Percentiles rank a stretch among this genome's conserved stretches.
phyloP scores from a whole-genome alignment of 2,113 vertebrate genomes.

The Podocnemis expansa region DNA sequence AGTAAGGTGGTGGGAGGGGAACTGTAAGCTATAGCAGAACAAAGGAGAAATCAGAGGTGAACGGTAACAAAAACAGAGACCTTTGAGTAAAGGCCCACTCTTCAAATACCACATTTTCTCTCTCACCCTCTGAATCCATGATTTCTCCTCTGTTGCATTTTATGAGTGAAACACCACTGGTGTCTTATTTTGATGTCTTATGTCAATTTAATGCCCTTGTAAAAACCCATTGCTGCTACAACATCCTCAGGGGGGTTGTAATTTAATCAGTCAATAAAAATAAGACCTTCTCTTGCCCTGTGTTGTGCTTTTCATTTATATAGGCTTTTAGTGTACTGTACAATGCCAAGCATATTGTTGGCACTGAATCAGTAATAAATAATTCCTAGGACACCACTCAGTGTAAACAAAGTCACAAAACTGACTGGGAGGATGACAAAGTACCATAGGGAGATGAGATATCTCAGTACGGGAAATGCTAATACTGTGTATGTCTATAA shows the following conservation, averaged over 20 bases:
- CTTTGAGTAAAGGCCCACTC: background rate
- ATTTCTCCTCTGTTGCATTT: background rate
- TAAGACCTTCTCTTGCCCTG: background rate
- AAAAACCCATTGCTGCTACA: background rate
- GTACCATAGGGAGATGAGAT: accelerated
- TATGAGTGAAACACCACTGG: too few species aligned
- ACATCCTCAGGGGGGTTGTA: background rate
- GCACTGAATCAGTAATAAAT: background rate
- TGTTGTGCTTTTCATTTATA: background rate
- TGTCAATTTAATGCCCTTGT: background rate
- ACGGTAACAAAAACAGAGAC: background rate
- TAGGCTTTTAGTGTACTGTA: background rate
- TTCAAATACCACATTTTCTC: background rate
- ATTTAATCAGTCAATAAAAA: background rate
- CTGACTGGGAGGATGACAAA: background rate
- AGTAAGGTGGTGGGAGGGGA: background rate
- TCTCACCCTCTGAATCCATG: background rate
- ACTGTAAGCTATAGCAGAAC: background rate
- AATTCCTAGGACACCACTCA: background rate
- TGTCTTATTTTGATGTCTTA: background rate
- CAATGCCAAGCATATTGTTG: background rate
- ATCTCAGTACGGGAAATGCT: background rate
- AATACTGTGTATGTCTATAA: background rate
- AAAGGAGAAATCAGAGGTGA: background rate
- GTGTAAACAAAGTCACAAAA: background rate